These are phyloP conservation scores for Mesembrinibis cayennensis DNA, from an alignment of 2,113 vertebrate species.

Conservation along the genomic window DNA sequence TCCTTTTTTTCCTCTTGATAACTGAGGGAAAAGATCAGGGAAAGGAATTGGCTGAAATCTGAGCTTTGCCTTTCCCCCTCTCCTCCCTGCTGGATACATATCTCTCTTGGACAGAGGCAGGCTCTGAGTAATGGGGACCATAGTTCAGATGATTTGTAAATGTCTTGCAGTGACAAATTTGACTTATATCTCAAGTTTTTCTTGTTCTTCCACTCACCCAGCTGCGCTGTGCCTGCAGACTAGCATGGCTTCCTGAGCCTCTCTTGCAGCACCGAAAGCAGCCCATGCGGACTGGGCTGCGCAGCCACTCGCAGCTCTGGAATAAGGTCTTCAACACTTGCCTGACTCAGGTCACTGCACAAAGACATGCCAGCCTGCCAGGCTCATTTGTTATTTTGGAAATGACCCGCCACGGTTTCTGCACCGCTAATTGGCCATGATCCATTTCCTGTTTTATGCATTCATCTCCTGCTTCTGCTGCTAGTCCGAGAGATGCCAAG, in stretches of 20 bases:
- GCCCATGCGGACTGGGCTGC: not conserved
- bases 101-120: constrained; percentile 11
- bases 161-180: constrained; percentile 10
- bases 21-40: not conserved
- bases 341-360: constrained; percentile 46
- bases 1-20: not conserved
- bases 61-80: not conserved
- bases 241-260: not conserved
- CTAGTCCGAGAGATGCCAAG: not conserved
- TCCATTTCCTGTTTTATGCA: constrained; percentile 26
- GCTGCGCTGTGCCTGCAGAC: not conserved
- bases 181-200: constrained; percentile 28
- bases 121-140: constrained; percentile 39
- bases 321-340: not conserved
- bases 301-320: not conserved
- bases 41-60: not conserved
- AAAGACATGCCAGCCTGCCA: constrained; percentile 37
- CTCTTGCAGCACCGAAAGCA: not conserved
- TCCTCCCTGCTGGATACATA: not conserved
- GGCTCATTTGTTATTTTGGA: constrained; percentile 58
- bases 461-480: constrained; percentile 47
- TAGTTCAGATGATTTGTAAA: constrained; percentile 43
- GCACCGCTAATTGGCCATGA: constrained; percentile 44
- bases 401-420: constrained; percentile 34
- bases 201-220: not conserved